Evolutionary conservation across 2,797 vertebrate species (phyloP), one percentile per base, ranked within the genome.

Genomic region (Micrastur ruficollis): DNA sequence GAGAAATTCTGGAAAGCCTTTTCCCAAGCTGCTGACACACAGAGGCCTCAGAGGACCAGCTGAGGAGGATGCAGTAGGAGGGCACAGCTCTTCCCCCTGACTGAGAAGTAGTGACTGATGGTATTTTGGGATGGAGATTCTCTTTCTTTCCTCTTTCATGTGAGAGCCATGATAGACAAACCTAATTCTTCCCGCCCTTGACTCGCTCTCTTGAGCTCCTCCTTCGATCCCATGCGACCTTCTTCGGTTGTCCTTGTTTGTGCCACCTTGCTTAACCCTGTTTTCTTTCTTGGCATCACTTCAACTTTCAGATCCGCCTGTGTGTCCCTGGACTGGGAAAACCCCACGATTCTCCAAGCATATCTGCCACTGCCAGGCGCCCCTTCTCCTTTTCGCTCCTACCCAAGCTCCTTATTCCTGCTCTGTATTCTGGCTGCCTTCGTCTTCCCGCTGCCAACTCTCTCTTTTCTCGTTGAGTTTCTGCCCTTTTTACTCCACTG

Each of bases 401-500:
- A 82, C 53, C 14, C 84, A 96, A 86, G 90, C 86, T 95, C 31
- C 90, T 96, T 94, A 83, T 94, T 89, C 50, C 61, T 88, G 23
- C 68, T 92, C 71, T 92, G 14, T 75, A 52, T 94, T 91, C 75
- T 93, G 81, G 52, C 92, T 96, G 75, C 78, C 86, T 93, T 89
- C 83, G 21, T 91, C 58, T 86, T 88, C 36, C 36, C 1, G 3
- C 68, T 96, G 96, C 96, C 94, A 97, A 50, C 49, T 94, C 67
- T 79, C 42, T 63, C 81, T 87, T 94, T 95, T 92, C 67, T 79
- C 38, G 8, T 68, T 31, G 29, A 86, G 66, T 95, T 95, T 95
- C 86, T 95, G 86, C 84, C 90, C 83, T 89, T 56, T 90, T 46
- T 94, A 55, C 42, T 96, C 96, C 86, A 49, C 75, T 91, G 95